A percentile compares a stretch with the other conserved stretches of the same genome.
Conservation (phyloP, 2,797 vertebrate species). For the Ceyx erithaca region DNA sequence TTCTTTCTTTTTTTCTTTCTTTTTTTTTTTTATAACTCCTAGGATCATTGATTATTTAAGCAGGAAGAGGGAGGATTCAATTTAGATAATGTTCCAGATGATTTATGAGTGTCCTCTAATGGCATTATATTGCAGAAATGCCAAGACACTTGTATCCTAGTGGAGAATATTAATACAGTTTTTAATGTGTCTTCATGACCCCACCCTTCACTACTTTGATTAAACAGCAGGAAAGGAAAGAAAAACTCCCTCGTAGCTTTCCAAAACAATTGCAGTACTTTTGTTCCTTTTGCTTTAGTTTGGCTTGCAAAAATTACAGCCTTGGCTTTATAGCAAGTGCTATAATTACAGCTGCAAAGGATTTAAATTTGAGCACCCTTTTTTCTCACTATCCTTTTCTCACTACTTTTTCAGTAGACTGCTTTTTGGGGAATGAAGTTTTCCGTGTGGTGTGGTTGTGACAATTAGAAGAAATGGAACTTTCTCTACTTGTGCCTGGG, state of each 20-base stretch:
- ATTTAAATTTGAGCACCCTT: conserved; percentile 5
- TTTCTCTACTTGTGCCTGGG: background rate
- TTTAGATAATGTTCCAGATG: background rate
- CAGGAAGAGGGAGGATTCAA: background rate
- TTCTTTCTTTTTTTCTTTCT: too few relatives aligned
- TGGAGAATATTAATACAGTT: background rate
- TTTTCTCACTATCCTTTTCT: background rate
- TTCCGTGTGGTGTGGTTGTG: background rate
- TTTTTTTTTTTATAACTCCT: too few relatives aligned
- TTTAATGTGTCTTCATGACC: background rate
- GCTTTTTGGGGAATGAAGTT: background rate
- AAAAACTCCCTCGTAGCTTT: background rate
- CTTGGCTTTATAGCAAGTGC: background rate
- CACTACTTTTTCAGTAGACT: background rate
- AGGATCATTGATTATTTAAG: background rate
- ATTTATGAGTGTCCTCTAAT: background rate
- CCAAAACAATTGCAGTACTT: conserved; percentile 20
- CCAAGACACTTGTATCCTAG: background rate
- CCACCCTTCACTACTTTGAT: background rate
- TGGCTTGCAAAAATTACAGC: conserved; percentile 11
- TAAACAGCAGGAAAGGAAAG: conserved; percentile 8
- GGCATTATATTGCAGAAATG: background rate
- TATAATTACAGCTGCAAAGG: conserved; percentile 2
- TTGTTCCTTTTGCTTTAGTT: conserved; percentile 32
- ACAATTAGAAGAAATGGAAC: background rate